phyloP scores from a whole-genome alignment of 2,797 vertebrate genomes.

The Lithobates pipiens region DNA sequence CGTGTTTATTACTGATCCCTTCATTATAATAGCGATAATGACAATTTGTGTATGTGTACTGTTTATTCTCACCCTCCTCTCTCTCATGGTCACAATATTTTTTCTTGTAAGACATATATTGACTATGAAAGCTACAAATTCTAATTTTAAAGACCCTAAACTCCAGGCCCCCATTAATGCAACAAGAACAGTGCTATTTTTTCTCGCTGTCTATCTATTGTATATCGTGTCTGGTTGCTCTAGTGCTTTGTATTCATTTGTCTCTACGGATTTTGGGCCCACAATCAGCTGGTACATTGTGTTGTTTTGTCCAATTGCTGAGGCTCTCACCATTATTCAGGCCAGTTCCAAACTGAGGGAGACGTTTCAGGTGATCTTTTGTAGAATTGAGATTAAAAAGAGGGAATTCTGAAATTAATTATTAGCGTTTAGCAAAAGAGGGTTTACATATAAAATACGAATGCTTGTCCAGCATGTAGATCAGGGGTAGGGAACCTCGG shows the following conservation, averaged over 20 bases:
- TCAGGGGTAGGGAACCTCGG: too few relatives aligned
- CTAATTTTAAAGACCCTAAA: constrained; percentile 61
- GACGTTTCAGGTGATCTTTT: too few relatives aligned
- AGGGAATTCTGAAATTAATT: too few relatives aligned
- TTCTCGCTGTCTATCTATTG: background rate
- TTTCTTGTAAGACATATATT: constrained; percentile 62
- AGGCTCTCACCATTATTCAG: background rate
- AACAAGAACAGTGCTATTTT: constrained; percentile 63
- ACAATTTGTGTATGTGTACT: constrained; percentile 22
- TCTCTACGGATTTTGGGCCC: background rate
- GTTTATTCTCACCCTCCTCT: constrained; percentile 61
- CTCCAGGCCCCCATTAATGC: constrained; percentile 48
- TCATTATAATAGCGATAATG: too few relatives aligned
- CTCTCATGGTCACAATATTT: constrained; percentile 63
- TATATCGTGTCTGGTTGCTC: background rate
- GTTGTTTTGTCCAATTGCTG: background rate
- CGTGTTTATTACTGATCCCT: too few relatives aligned
- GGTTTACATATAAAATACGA: too few relatives aligned
- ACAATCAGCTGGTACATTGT: background rate
- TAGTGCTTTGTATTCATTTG: constrained; percentile 42
- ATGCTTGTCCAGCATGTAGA: too few relatives aligned
- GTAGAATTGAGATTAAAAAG: too few relatives aligned
- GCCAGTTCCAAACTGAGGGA: background rate
- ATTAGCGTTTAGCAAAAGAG: too few relatives aligned
- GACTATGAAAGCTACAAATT: constrained; percentile 56